phyloP scores from a whole-genome alignment of 2,888 invertebrate species.

The Girardia tigrina region DNA sequence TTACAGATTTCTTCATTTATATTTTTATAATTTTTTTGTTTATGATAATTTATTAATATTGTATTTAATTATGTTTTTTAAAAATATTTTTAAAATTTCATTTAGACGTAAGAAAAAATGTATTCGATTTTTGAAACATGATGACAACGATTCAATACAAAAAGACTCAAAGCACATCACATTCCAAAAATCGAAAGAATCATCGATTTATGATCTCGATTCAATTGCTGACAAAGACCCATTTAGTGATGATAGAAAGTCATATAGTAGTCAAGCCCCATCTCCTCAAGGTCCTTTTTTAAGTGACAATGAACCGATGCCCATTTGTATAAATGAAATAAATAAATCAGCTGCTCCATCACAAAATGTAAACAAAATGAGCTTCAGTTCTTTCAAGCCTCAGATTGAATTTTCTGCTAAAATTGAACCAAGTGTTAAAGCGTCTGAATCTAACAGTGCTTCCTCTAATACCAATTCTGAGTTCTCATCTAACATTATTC shows the following conservation, averaged over 20 bases:
- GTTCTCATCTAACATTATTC: conserved; percentile 6
- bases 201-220: conserved; percentile 15
- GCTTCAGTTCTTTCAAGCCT: conserved; percentile 17
- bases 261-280: neutral
- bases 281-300: neutral
- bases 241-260: conserved; percentile 15
- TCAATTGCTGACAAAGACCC: conserved; percentile 14
- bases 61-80: no score
- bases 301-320: neutral
- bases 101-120: conserved; percentile 11
- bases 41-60: no score
- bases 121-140: conserved; percentile 18
- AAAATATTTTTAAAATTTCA: no score
- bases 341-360: neutral
- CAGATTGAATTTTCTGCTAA: neutral
- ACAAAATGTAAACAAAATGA: neutral
- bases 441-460: neutral
- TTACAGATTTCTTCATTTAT: no score
- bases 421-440: neutral
- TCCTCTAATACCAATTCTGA: neutral
- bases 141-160: neutral
- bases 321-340: conserved; percentile 3
- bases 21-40: no score
- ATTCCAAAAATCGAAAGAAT: conserved; percentile 13
- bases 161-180: conserved; percentile 16